A percentile compares a stretch with the other conserved stretches of the same genome.
These are phyloP conservation scores for Psittacula echo DNA, from an alignment of 2,797 vertebrate genomes.

Conservation along the genomic window DNA sequence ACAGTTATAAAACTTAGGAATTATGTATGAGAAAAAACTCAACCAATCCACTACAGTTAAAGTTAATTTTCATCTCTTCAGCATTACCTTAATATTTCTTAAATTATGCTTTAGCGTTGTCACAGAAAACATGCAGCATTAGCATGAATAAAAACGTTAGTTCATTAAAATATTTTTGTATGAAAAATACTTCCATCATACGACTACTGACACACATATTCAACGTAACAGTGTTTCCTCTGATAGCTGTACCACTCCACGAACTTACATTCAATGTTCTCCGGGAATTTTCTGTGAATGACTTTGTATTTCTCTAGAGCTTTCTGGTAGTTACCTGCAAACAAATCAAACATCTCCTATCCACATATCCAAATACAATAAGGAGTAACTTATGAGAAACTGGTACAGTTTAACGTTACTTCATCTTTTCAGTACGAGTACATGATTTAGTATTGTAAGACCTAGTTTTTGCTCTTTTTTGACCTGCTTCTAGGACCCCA, in stretches of 20 bases:
- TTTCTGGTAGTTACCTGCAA: constrained; percentile 95
- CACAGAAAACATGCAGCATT: neutral
- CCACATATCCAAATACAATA: neutral
- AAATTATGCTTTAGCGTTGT: neutral
- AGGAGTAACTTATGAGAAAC: neutral
- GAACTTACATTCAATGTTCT: constrained; percentile 93
- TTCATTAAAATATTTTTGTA: neutral
- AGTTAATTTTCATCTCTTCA: neutral
- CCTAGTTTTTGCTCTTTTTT: neutral
- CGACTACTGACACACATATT: neutral
- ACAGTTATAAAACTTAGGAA: neutral
- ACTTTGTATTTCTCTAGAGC: constrained; percentile 94
- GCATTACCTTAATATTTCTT: neutral
- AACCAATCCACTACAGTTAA: neutral
- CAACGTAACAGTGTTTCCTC: neutral
- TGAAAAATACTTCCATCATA: neutral
- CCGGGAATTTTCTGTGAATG: constrained; percentile 94
- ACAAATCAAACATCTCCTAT: constrained; percentile 33
- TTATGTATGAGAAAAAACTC: neutral
- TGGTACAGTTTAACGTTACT: neutral
- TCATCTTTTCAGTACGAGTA: neutral
- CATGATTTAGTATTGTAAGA: neutral
- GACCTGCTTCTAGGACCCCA: neutral
- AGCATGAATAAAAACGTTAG: neutral
- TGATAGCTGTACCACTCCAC: neutral